Base-by-base conservation (phyloP, 1,140 invertebrate species). In the Vanessa tameamea region DNA sequence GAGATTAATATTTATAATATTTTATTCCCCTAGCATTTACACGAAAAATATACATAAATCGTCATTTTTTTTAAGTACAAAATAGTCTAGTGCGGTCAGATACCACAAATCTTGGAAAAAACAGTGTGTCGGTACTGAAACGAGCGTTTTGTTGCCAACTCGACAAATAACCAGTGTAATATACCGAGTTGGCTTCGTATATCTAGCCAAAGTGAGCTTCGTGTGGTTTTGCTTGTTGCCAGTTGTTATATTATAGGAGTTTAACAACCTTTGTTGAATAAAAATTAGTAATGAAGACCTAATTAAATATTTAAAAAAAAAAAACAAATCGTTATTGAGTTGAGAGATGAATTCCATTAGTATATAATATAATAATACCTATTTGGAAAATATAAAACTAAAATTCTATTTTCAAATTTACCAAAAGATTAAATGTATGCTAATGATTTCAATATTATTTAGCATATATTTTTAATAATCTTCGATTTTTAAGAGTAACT, bases 51-150 rank as follows among this genome's bases (percentile, higher is more conserved):
- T 31, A 43, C 9, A 43, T n/a, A 53, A 53, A 53, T 53, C 51
- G 51, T 20, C 37, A 16, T 53, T n/a, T 53, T n/a, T 53, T 53
- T 53, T 53, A 53, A 53, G 15, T 53, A 53, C 15, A 53, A 53
- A 53, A 16, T 53, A 9, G n/a, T 53, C n/a, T n/a, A 53, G 51
- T 53, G 15, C 51, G n/a, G 14, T 53, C 51, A 16, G n/a, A 53
- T 16, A 53, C 51, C 51, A 53, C 51, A 53, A 53, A 53, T 53
- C 51, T 53, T 53, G 51, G n/a, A 53, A 53, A 53, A 53, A 53
- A 53, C 15, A n/a, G n/a, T n/a, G n/a, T 53, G n/a, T 53, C 15
- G 51, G 51, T 53, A 43, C 37, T 43, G 51, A 53, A 53, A 53
- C n/a, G 15, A 16, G 15, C 51, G 9, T 53, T 53, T 53, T 16